phyloP scores from a whole-genome alignment of 2,797 vertebrate genomes.

The Karalla daura region DNA sequence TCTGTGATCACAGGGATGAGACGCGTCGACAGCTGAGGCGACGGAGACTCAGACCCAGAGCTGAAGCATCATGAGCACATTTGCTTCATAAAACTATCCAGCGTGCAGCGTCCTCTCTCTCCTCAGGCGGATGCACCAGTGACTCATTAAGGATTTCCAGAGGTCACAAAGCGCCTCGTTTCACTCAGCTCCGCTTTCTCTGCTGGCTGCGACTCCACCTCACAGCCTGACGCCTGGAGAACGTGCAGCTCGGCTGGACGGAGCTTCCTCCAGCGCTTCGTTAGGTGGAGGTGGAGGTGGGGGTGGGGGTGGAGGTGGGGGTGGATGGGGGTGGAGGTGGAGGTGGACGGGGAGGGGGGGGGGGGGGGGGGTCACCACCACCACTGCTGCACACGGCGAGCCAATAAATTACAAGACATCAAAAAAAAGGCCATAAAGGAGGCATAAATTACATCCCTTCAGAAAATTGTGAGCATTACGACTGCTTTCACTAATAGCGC shows the following conservation, averaged over 20 bases:
- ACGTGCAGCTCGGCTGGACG: slow-evolving; percentile 56
- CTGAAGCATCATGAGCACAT: slow-evolving; percentile 10
- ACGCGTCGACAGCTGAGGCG: too few species aligned
- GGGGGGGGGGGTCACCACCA: slow-evolving; percentile 66
- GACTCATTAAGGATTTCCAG: slow-evolving; percentile 25
- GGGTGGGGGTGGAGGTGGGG: slow-evolving; percentile 77
- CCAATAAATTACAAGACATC: slow-evolving; percentile 84
- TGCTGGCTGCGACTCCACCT: slow-evolving; percentile 37
- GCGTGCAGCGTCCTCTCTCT: background rate
- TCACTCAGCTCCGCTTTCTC: slow-evolving; percentile 57
- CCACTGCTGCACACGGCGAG: slow-evolving; percentile 47
- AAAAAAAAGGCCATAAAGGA: slow-evolving; percentile 77
- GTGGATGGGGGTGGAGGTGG: slow-evolving; percentile 75
- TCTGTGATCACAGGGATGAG: too few species aligned
- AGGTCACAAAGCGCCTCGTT: slow-evolving; percentile 46
- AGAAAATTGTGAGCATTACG: slow-evolving; percentile 81
- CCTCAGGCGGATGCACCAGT: slow-evolving; percentile 40
- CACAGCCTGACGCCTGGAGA: slow-evolving; percentile 63
- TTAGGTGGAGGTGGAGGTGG: slow-evolving; percentile 79
- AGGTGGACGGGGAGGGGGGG: too few species aligned
- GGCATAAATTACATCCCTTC: slow-evolving; percentile 83
- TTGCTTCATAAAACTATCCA: slow-evolving; percentile 3
- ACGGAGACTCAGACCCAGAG: background rate
- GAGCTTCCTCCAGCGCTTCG: slow-evolving; percentile 69
- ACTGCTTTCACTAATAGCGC: slow-evolving; percentile 82